These are phyloP conservation scores for Odontomachus brunneus DNA, from an alignment of 1,140 invertebrate species.

Conservation along the genomic window DNA sequence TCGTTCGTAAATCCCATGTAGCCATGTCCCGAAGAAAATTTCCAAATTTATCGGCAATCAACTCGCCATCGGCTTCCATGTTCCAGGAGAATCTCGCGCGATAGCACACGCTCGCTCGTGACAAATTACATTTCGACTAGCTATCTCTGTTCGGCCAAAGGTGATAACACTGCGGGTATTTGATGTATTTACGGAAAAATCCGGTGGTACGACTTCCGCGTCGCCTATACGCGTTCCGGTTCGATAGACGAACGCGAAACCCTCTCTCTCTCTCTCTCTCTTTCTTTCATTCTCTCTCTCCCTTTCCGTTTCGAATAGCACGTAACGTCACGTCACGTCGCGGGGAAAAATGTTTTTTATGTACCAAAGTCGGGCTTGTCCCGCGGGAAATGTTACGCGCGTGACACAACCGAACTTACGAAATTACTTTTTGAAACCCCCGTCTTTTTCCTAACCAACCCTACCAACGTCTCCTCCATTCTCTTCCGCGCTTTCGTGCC, in stretches of 20 bases:
- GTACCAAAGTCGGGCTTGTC: constrained; percentile 50
- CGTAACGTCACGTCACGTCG: constrained; percentile 55
- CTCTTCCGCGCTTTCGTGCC: constrained; percentile 12
- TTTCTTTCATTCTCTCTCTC: not conserved
- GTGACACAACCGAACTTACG: constrained; percentile 61
- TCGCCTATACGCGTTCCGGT: constrained; percentile 12
- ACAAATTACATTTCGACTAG: not conserved
- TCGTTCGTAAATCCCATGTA: not conserved
- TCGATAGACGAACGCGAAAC: constrained; percentile 35
- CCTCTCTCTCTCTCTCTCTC: not conserved
- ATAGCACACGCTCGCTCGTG: not conserved
- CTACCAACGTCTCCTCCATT: not conserved
- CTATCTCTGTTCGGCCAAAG: constrained; percentile 24
- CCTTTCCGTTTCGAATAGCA: constrained; percentile 36
- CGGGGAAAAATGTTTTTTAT: constrained; percentile 65
- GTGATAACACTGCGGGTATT: not conserved
- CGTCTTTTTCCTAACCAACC: not conserved
- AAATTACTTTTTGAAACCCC: constrained; percentile 62
- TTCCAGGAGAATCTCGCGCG: not conserved
- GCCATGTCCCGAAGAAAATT: not conserved
- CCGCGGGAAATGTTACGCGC: constrained; percentile 56
- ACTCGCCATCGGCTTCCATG: not conserved
- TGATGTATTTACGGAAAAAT: constrained; percentile 14
- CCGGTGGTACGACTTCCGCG: constrained; percentile 1
- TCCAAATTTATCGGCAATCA: not conserved